Conservation (phyloP, 2,113 vertebrate species). For the Apus apus region DNA sequence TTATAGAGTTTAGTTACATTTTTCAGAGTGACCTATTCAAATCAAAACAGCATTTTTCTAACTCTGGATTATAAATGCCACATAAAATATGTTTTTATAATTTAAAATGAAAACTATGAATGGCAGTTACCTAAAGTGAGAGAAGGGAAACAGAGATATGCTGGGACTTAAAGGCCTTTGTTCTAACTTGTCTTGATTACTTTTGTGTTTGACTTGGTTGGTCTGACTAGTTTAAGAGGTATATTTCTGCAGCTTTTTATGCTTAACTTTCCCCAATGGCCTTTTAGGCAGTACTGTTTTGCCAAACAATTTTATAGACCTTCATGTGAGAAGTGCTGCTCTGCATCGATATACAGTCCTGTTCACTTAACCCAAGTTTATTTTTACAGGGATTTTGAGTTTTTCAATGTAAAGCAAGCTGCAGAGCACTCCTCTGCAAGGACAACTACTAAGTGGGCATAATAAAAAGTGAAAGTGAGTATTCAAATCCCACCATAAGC, state of each 20-base stretch:
- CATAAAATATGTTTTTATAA: conserved; percentile 11
- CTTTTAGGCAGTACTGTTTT: not conserved
- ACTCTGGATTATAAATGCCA: not conserved
- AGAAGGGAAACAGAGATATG: not conserved
- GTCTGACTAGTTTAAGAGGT: not conserved
- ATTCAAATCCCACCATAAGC: not conserved
- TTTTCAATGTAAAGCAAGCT: not conserved
- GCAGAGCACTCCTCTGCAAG: not conserved
- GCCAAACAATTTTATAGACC: not conserved
- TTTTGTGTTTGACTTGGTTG: not conserved
- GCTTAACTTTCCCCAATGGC: not conserved
- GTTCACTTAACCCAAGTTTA: not conserved
- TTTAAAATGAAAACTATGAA: not conserved
- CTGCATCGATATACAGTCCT: not conserved
- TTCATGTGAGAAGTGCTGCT: not conserved
- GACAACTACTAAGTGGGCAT: not conserved
- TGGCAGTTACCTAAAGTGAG: not conserved
- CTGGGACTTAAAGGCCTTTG: not conserved
- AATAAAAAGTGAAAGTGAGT: not conserved
- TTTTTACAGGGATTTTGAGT: not conserved
- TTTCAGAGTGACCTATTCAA: conserved; percentile 12
- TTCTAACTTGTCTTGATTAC: not conserved
- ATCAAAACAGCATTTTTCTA: conserved; percentile 19
- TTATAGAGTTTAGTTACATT: conserved; percentile 4
- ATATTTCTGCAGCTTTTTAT: not conserved